Conservation (phyloP, 2,797 vertebrate genomes). For the Myripristis murdjan region DNA sequence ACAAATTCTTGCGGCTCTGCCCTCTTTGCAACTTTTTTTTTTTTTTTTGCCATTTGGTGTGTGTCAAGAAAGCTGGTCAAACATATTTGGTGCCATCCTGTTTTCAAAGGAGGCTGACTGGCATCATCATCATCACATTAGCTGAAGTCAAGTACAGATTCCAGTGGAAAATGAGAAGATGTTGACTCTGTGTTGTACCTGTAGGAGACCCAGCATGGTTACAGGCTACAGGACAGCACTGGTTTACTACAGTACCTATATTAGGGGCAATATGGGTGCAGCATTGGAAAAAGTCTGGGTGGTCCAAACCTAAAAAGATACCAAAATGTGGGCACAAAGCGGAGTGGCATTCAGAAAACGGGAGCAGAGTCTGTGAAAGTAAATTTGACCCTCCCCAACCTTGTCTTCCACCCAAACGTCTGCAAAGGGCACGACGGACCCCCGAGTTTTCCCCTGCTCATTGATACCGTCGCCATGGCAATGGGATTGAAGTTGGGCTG, state of each 20-base stretch:
- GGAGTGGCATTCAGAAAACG: neutral
- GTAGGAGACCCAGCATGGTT: neutral
- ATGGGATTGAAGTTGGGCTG: conserved; percentile 60
- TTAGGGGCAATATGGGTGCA: neutral
- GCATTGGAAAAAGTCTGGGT: too few species aligned
- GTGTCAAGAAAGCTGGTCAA: too few species aligned
- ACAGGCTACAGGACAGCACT: neutral
- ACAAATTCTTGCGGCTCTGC: too few species aligned
- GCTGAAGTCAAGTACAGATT: neutral
- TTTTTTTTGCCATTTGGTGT: neutral
- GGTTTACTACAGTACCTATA: neutral
- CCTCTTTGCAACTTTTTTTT: too few species aligned
- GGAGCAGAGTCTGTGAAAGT: conserved; percentile 15
- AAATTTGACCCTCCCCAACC: conserved; percentile 13
- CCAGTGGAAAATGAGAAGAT: neutral
- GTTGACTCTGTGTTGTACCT: neutral
- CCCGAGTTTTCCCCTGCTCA: conserved; percentile 14
- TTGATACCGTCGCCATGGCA: conserved; percentile 65
- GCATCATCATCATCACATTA: neutral
- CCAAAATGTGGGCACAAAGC: neutral
- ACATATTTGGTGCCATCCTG: neutral
- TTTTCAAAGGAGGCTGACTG: neutral
- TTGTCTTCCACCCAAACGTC: conserved; percentile 33
- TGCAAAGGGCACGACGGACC: conserved; percentile 52
- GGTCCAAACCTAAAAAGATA: neutral